These are phyloP conservation scores for Andrena cerasifolii DNA, from an alignment of 1,140 invertebrate species.

Conservation along the genomic window DNA sequence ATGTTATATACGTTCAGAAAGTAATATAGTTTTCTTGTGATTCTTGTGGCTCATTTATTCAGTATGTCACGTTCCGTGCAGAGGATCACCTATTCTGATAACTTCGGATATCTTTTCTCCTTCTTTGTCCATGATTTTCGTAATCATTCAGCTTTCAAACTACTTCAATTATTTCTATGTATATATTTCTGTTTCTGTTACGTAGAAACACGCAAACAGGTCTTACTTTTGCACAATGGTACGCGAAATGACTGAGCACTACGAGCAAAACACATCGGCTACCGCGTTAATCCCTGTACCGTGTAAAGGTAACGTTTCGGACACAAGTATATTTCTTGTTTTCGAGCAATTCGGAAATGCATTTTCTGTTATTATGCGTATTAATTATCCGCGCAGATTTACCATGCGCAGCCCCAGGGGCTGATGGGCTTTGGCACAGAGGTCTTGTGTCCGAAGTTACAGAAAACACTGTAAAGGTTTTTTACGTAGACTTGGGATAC, in stretches of 20 bases:
- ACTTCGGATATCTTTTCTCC: too few species aligned
- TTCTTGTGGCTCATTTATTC: neutral
- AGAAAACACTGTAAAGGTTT: slow-evolving; percentile 77
- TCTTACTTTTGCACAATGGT: slow-evolving; percentile 28
- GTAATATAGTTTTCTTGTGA: slow-evolving; percentile 55
- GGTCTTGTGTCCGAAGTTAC: slow-evolving; percentile 74
- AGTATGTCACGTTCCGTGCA: neutral
- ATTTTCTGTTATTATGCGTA: too few species aligned
- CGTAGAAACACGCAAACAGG: slow-evolving; percentile 18
- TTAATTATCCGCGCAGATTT: slow-evolving; percentile 75
- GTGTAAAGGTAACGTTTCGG: slow-evolving; percentile 48
- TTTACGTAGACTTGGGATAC: slow-evolving; percentile 82
- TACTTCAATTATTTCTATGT: neutral
- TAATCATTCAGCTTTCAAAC: too few species aligned
- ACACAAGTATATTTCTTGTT: neutral
- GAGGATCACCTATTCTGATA: neutral
- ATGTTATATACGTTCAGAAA: slow-evolving; percentile 76
- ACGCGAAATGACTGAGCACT: slow-evolving; percentile 49
- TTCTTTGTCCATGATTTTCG: too few species aligned
- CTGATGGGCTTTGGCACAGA: slow-evolving; percentile 79
- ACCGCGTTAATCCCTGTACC: slow-evolving; percentile 24
- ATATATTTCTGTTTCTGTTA: slow-evolving; percentile 30
- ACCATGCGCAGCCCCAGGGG: slow-evolving; percentile 78
- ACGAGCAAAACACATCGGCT: slow-evolving; percentile 17
- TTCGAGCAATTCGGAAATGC: too few species aligned